Percentiles rank a stretch among this genome's conserved stretches.
These are phyloP conservation scores for Champsocephalus esox DNA, from an alignment of 2,797 vertebrate genomes.

Conservation along the genomic window DNA sequence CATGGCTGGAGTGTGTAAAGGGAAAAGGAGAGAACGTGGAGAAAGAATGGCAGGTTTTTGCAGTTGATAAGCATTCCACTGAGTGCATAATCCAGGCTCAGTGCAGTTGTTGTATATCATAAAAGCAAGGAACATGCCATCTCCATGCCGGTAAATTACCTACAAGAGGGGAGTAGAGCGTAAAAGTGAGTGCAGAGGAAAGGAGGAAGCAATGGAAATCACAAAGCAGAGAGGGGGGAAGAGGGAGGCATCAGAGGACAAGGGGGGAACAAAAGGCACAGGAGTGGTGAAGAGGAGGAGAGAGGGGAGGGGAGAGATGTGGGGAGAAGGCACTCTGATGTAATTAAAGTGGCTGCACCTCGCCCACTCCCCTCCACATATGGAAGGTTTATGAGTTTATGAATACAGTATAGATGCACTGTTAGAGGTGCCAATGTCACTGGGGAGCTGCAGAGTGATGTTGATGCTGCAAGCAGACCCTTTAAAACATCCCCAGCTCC, in stretches of 20 bases:
- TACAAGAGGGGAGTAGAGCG: constrained; percentile 28
- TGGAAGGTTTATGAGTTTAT: constrained; percentile 67
- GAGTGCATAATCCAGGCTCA: constrained; percentile 43
- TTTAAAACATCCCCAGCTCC: constrained; percentile 1
- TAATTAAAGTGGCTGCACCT: constrained; percentile 74
- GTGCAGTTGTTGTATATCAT: constrained; percentile 50
- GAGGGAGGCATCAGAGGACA: constrained; percentile 31
- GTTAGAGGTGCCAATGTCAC: constrained; percentile 40
- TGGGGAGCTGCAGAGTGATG: constrained; percentile 32
- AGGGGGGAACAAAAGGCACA: constrained; percentile 39
- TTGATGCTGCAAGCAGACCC: constrained; percentile 35
- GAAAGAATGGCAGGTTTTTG: background rate
- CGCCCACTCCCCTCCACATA: constrained; percentile 37
- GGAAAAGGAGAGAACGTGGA: constrained; percentile 13
- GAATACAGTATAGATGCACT: constrained; percentile 44
- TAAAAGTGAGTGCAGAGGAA: constrained; percentile 18
- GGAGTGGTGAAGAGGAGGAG: constrained; percentile 30
- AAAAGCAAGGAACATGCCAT: constrained; percentile 48
- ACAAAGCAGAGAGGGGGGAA: constrained; percentile 28
- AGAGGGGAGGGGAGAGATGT: constrained; percentile 38
- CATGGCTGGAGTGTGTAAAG: background rate
- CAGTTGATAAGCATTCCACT: constrained; percentile 38
- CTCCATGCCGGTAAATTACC: constrained; percentile 58
- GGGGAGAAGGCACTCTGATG: constrained; percentile 68
- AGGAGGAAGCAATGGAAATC: constrained; percentile 20